Evolutionary conservation across 2,113 vertebrate genomes (phyloP), one percentile per base, ranked within the genome.

Genomic region (Lepus americanus): DNA sequence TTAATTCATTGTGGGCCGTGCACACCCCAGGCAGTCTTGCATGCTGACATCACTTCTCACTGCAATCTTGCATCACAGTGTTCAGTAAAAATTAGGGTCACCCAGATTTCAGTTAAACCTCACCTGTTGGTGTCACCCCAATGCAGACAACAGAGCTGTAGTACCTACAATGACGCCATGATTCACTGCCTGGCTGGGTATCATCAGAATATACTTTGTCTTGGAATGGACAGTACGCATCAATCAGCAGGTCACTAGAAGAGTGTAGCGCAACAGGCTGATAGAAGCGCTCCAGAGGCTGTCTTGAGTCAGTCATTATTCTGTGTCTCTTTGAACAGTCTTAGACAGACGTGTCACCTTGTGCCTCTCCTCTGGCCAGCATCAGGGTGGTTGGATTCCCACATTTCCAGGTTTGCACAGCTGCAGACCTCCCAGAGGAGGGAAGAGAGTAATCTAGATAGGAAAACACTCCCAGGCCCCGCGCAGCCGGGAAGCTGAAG

Each of bases 1-100:
- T 78, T 9, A 13, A 8, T 25, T 39, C 22, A 4, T 11, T n/a
- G 1, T 1, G 27, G 5, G 51, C 3, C 0, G 2, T 5, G 1
- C 0, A 31, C 4, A 25, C 4, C 55, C 19, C 27, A 49, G 61
- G 23, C 59, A 39, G 9, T 2, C 3, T 25, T 25, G 29, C 1
- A 6, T 16, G 9, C 44, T 0, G 3, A 36, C 20, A 25, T 13
- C 12, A 5, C 8, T 23, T 10, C 78, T 77, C 31, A 9, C 81
- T 74, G 70, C 53, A 55, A 22, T 33, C 19, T 13, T 23, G 11
- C 29, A 39, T 31, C 10, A 20, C 11, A 23, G 23, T 20, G 61
- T 9, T 44, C 22, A 20, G 72, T 9, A 80, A 79, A 79, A 91
- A 83, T n/a, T 14, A 81, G 33, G 78, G 63, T 51, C 25, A 51